Conservation (phyloP, 2,888 invertebrate species). For the Phasia obesa region DNA sequence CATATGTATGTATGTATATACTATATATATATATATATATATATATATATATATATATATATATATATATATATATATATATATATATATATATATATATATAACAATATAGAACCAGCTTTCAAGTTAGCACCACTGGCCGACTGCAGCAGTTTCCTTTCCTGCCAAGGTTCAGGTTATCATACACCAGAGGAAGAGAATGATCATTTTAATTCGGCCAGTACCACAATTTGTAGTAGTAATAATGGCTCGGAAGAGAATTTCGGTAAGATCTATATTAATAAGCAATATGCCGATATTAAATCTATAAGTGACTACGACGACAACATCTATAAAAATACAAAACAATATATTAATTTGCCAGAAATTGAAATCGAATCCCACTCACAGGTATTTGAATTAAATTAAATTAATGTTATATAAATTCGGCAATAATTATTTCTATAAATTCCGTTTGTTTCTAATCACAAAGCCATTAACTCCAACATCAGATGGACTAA, state of each 20-base stretch:
- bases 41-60: constrained; percentile 28
- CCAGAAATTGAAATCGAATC: constrained; percentile 65
- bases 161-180: constrained; percentile 87
- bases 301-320: constrained; percentile 75
- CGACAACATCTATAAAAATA: constrained; percentile 39
- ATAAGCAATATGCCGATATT: constrained; percentile 74
- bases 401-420: background rate
- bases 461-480: constrained; percentile 85
- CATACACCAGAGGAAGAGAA: constrained; percentile 90
- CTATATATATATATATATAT: constrained; percentile 32
- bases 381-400: constrained; percentile 70
- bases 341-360: constrained; percentile 52
- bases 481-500: constrained; percentile 90
- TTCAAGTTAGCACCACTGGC: constrained; percentile 83
- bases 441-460: background rate
- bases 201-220: constrained; percentile 54
- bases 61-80: constrained; percentile 36
- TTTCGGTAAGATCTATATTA: constrained; percentile 36
- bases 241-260: constrained; percentile 58
- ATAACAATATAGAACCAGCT: constrained; percentile 31
- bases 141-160: constrained; percentile 84
- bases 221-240: constrained; percentile 65
- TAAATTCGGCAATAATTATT: background rate
- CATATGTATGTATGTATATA: constrained; percentile 41
- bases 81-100: constrained; percentile 22